A percentile compares a stretch with the other conserved stretches of the same genome.
phyloP scores from a whole-genome alignment of 2,797 vertebrate genomes.

The Borostomias antarcticus region DNA sequence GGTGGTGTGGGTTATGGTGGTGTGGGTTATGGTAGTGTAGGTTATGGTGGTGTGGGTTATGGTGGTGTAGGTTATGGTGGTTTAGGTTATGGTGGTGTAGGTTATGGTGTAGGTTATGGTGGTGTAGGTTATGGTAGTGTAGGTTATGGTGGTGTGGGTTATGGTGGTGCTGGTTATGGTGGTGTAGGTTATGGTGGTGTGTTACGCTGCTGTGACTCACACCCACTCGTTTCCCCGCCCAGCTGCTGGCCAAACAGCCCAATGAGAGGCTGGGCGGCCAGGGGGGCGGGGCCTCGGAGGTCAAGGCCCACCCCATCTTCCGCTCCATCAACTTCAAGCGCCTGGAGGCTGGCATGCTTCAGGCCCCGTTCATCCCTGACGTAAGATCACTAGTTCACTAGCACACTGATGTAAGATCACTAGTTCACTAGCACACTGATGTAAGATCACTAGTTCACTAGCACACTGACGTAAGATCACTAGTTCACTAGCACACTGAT shows the following conservation, averaged over 20 bases:
- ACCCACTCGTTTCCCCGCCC: conserved; percentile 1
- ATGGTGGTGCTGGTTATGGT: no score
- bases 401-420: background rate
- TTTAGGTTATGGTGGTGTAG: no score
- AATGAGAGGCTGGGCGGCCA: conserved; percentile 84
- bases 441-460: no score
- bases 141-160: no score
- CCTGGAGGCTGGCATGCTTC: conserved; percentile 92
- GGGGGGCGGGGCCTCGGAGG: conserved; percentile 85
- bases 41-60: no score
- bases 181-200: background rate
- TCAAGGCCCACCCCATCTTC: conserved; percentile 91
- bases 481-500: no score
- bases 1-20: no score
- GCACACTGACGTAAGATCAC: no score
- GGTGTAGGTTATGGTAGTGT: no score
- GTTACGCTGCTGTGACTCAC: conserved; percentile 6
- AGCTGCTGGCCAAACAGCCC: conserved; percentile 93
- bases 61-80: no score
- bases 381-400: conserved; percentile 73
- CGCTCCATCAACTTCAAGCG: conserved; percentile 93
- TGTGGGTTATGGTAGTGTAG: no score
- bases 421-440: background rate
- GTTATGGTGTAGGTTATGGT: no score
- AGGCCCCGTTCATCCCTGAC: conserved; percentile 92